Base-by-base conservation (phyloP, 2,888 invertebrate species). In the Diarsia rubi region DNA sequence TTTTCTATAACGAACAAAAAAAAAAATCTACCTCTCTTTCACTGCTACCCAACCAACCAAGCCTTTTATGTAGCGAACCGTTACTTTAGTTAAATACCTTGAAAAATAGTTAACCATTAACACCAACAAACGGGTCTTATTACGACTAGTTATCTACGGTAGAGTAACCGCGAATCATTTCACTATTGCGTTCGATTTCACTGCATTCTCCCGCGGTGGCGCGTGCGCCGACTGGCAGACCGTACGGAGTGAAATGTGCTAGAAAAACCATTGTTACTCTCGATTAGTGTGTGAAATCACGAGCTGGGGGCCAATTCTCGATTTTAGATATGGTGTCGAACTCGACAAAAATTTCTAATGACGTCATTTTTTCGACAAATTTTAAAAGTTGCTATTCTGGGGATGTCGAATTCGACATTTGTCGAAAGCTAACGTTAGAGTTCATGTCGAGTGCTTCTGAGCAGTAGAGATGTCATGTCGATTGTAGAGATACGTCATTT, bases 161-260 rank as follows among this genome's bases (percentile, higher is more conserved):
- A 84, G 86, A 86, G 83, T 85, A 79, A 77, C 45, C 69, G 64
- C 74, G 67, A 79, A 84, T 89, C 88, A 92, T 93, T 93, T 92
- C 92, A 91, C 92, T 92, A 84, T 83, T 82, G 86, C 89, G 85
- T 92, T 93, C 91, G 92, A 92, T 93, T 93, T 94, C 91, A 90
- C 92, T 89, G 87, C 87, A 84, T 86, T 86, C 81, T 84, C 82
- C 65, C 59, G 68, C 49, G 60, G 83, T 77, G 82, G 78, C 82
- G 84, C 78, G 75, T 81, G 75, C 79, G 83, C 77, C 44, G 75
- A 69, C 63, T 31, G 42, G n/a, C 42, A 62, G 62, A 62, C 42
- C 69, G 75, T 73, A 24, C 42, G 64, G 59, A 67, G 78, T 66
- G 66, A 79, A 78, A 79, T 73, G 69, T 63, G 69, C 57, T 63